phyloP scores from a whole-genome alignment of 2,113 vertebrate genomes.

The Pygoscelis antarcticus region DNA sequence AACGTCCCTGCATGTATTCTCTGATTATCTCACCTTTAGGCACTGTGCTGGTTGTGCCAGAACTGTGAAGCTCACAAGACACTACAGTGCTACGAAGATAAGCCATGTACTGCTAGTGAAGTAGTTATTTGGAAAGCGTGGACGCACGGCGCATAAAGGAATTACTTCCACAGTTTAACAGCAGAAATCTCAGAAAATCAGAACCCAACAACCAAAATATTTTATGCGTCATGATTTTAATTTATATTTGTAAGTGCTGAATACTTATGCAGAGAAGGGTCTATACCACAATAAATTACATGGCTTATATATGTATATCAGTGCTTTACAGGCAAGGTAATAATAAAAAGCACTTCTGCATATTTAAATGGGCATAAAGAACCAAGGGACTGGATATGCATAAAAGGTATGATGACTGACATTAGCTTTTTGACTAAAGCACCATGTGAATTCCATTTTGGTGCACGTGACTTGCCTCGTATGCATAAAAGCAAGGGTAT shows the following conservation, averaged over 20 bases:
- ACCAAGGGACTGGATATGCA: slow-evolving; percentile 53
- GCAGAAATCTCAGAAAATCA: slow-evolving; percentile 14
- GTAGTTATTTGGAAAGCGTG: background rate
- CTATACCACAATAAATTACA: slow-evolving; percentile 9
- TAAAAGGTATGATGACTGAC: slow-evolving; percentile 56
- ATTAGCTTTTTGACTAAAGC: slow-evolving; percentile 47
- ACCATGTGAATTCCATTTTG: slow-evolving; percentile 26
- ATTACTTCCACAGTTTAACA: slow-evolving; percentile 16
- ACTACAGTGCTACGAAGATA: slow-evolving; percentile 20
- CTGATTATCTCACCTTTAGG: slow-evolving; percentile 72
- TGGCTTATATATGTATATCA: background rate
- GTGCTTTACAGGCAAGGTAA: slow-evolving; percentile 11
- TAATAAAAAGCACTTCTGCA: slow-evolving; percentile 42
- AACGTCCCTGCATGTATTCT: slow-evolving; percentile 4
- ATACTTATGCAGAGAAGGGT: background rate
- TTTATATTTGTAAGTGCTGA: background rate
- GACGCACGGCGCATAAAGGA: background rate
- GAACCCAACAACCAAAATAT: slow-evolving; percentile 12
- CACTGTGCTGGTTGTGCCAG: slow-evolving; percentile 43
- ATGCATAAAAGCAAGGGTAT: slow-evolving; percentile 44
- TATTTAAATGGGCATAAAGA: slow-evolving; percentile 55
- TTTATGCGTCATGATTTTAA: slow-evolving; percentile 22
- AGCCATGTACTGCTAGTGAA: background rate
- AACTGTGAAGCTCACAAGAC: background rate
- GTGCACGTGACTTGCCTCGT: background rate